Conservation (phyloP, 1,140 invertebrate species). For the Teleopsis dalmanni region DNA sequence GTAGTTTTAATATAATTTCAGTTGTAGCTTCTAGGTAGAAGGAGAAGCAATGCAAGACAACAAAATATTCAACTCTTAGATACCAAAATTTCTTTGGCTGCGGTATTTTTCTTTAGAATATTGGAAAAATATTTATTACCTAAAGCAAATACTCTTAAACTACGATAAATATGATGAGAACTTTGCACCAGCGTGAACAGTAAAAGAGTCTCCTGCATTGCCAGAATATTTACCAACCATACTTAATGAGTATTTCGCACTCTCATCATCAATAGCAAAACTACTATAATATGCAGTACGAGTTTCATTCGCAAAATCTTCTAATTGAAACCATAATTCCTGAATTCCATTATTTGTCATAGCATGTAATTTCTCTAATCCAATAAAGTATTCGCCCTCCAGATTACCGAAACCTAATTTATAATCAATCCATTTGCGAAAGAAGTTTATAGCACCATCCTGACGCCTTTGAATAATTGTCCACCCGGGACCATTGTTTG, state of each 20-base stretch:
- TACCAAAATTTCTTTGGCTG: too few relatives aligned
- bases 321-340: constrained; percentile 56
- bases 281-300: constrained; percentile 55
- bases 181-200: constrained; percentile 1
- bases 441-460: constrained; percentile 57
- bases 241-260: constrained; percentile 56
- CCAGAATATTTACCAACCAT: constrained; percentile 57
- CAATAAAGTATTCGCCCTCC: constrained; percentile 56
- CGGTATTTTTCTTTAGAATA: too few relatives aligned
- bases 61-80: too few relatives aligned
- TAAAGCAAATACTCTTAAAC: too few relatives aligned
- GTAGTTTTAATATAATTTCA: too few relatives aligned
- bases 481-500: background rate
- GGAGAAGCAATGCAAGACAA: too few relatives aligned
- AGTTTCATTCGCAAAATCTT: constrained; percentile 50
- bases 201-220: constrained; percentile 60
- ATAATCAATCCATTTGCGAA: constrained; percentile 55
- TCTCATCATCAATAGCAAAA: constrained; percentile 57
- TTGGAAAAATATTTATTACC: too few relatives aligned
- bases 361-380: constrained; percentile 52
- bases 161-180: too few relatives aligned
- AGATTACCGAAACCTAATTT: constrained; percentile 56
- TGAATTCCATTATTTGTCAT: constrained; percentile 53
- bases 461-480: constrained; percentile 53
- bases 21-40: too few relatives aligned